phyloP scores from a whole-genome alignment of 2,113 vertebrate species.

The Oryzias woworae region DNA sequence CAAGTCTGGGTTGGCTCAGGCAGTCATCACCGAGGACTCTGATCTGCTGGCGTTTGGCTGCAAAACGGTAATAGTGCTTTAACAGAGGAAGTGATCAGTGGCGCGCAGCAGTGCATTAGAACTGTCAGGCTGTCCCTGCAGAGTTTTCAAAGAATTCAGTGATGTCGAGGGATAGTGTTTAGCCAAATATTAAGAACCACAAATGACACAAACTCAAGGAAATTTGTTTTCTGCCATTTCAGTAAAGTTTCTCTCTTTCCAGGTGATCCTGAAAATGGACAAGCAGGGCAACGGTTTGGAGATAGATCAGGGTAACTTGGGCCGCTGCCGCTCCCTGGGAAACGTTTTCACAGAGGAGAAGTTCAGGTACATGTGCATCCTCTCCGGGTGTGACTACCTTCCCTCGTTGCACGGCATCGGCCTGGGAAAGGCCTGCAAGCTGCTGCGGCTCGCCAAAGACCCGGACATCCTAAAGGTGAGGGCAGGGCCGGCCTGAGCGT shows the following conservation, averaged over 20 bases:
- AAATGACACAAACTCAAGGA: too few species aligned
- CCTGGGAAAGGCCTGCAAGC: slow-evolving; percentile 93
- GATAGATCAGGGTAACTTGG: slow-evolving; percentile 87
- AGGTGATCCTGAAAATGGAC: slow-evolving; percentile 99
- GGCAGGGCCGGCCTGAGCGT: too few species aligned
- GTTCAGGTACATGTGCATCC: slow-evolving; percentile 97
- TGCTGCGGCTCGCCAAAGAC: slow-evolving; percentile 88
- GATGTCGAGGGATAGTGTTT: too few species aligned
- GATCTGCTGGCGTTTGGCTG: slow-evolving; percentile 97
- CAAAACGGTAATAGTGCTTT: slow-evolving; percentile 83
- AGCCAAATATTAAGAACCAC: too few species aligned
- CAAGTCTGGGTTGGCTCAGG: slow-evolving; percentile 87
- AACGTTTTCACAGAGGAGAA: slow-evolving; percentile 95
- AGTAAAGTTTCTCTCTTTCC: background rate
- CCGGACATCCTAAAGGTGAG: slow-evolving; percentile 93
- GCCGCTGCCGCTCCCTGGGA: slow-evolving; percentile 88
- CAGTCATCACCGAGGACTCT: slow-evolving; percentile 95
- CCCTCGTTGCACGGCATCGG: slow-evolving; percentile 92
- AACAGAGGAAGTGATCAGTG: too few species aligned
- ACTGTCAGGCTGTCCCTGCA: too few species aligned
- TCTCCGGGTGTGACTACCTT: slow-evolving; percentile 99
- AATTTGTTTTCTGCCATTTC: too few species aligned
- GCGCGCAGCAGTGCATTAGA: too few species aligned
- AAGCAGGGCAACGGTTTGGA: slow-evolving; percentile 93
- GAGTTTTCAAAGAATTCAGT: too few species aligned